Evolutionary conservation across 1,140 invertebrate genomes (phyloP).

Genomic region (Lasaia peninsularis): DNA sequence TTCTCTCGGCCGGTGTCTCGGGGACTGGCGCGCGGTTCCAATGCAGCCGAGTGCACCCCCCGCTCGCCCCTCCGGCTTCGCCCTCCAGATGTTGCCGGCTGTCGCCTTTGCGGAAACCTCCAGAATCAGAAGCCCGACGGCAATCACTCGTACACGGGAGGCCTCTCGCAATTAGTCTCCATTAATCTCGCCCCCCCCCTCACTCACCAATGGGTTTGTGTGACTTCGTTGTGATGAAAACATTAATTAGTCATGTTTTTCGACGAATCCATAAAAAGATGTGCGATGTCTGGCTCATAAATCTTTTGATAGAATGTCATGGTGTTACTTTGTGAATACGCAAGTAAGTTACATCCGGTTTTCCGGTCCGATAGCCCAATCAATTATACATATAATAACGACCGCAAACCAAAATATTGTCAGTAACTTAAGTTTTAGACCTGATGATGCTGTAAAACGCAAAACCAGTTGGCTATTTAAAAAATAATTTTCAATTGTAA

Average conservation of each 20-base stretch:
- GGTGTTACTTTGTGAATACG: background rate
- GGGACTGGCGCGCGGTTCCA: constrained; percentile 62
- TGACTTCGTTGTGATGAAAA: constrained; percentile 5
- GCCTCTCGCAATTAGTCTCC: constrained; percentile 17
- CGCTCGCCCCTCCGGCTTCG: constrained; percentile 57
- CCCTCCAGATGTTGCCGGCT: constrained; percentile 60
- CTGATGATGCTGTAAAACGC: no score
- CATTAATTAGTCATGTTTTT: background rate
- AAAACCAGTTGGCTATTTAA: no score
- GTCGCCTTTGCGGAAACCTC: constrained; percentile 52
- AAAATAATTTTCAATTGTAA: no score
- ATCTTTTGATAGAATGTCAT: background rate
- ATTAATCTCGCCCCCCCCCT: constrained; percentile 19
- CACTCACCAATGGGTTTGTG: constrained; percentile 8
- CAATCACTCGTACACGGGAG: constrained; percentile 13
- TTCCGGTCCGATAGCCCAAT: background rate
- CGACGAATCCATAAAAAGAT: background rate
- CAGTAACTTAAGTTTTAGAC: no score
- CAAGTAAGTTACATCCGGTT: background rate
- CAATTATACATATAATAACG: background rate
- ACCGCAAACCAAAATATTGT: no score
- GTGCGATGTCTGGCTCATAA: background rate
- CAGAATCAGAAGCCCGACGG: constrained; percentile 38
- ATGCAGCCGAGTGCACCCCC: constrained; percentile 55
- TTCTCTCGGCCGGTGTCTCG: constrained; percentile 70